A percentile compares a stretch with the other conserved stretches of the same genome.
Conservation (phyloP, 2,113 vertebrate genomes). For the Erythrocebus patas region DNA sequence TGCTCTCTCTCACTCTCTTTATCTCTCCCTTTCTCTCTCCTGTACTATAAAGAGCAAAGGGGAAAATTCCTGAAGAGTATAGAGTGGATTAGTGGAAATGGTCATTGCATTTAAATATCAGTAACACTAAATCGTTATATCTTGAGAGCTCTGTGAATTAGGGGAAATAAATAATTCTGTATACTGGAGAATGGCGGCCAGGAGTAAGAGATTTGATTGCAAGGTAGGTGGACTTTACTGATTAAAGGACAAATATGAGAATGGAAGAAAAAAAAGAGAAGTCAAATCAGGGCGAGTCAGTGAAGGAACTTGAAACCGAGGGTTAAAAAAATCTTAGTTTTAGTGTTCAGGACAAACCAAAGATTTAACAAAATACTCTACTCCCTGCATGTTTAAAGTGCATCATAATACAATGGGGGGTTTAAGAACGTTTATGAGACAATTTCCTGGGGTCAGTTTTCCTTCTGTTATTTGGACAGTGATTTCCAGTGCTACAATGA, state of each 20-base stretch:
- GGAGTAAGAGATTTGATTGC: neutral
- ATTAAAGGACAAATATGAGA: neutral
- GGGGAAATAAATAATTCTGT: neutral
- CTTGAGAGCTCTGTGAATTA: neutral
- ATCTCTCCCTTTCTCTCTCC: neutral
- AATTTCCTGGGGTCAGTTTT: slow-evolving; percentile 43
- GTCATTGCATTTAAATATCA: neutral
- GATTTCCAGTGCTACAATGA: slow-evolving; percentile 59
- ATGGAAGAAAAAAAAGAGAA: slow-evolving; percentile 31
- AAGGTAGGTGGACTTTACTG: neutral
- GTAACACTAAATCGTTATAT: neutral
- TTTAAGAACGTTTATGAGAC: slow-evolving; percentile 46
- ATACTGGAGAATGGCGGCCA: neutral
- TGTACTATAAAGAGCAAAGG: neutral
- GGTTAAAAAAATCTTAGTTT: slow-evolving; percentile 30
- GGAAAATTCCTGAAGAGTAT: slow-evolving; percentile 20
- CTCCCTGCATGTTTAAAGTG: neutral
- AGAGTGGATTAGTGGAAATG: neutral
- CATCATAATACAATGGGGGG: neutral
- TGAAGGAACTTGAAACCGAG: slow-evolving; percentile 51
- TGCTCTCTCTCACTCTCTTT: neutral
- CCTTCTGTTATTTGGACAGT: slow-evolving; percentile 57
- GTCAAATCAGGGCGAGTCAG: slow-evolving; percentile 41
- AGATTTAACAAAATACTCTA: neutral
- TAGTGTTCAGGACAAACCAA: neutral